A percentile compares a stretch with the other conserved stretches of the same genome.
phyloP scores from a whole-genome alignment of 1,140 invertebrate species.

The Polyergus mexicanus region DNA sequence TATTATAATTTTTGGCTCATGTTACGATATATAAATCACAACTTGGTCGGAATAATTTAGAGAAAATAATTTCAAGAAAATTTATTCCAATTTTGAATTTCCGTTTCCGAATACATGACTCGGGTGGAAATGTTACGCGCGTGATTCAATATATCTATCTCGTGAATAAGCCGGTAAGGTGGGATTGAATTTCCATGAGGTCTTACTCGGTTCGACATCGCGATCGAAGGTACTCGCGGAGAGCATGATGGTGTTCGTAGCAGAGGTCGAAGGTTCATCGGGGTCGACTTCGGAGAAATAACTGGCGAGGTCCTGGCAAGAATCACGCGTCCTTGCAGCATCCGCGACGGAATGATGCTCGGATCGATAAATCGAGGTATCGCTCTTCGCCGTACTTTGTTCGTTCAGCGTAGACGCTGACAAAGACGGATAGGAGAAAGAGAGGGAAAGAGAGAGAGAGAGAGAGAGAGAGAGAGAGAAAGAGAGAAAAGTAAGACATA shows the following conservation, averaged over 20 bases:
- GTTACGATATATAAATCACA: background rate
- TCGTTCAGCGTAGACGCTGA: conserved; percentile 48
- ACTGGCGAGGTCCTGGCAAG: conserved; percentile 42
- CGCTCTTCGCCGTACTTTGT: conserved; percentile 22
- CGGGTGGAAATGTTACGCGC: background rate
- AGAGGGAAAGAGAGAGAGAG: too few relatives aligned
- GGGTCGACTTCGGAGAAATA: conserved; percentile 56
- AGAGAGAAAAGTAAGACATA: background rate
- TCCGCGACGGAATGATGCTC: conserved; percentile 34
- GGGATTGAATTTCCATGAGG: conserved; percentile 27
- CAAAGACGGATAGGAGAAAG: background rate
- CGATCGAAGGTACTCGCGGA: conserved; percentile 54
- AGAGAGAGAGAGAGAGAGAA: too few relatives aligned
- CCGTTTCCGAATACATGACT: background rate
- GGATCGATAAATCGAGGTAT: conserved; percentile 38
- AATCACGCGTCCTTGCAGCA: conserved; percentile 53
- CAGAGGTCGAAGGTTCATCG: conserved; percentile 68
- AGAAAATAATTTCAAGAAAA: background rate
- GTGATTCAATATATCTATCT: conserved; percentile 26
- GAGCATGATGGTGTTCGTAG: conserved; percentile 23
- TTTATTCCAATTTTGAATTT: background rate
- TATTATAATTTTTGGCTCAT: background rate
- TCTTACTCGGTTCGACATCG: conserved; percentile 59
- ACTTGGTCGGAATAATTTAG: background rate
- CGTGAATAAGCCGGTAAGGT: conserved; percentile 20